Evolutionary conservation across 1,140 invertebrate genomes (phyloP).

Genomic region (Macrobrachium nipponense): DNA sequence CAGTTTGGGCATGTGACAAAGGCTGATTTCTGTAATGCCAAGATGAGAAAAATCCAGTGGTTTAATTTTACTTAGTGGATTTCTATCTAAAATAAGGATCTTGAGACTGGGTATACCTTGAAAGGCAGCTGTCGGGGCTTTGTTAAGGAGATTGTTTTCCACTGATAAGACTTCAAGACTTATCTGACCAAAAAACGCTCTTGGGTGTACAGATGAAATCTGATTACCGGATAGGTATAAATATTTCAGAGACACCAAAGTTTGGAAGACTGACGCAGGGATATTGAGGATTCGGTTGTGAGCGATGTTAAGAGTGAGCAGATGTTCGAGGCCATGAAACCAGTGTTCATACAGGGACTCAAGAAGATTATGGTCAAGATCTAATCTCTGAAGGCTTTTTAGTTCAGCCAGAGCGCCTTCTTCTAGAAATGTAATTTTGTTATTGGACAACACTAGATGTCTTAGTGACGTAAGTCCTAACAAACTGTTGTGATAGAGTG

Average conservation of each 20-base stretch:
- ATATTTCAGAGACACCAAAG: constrained; percentile 59
- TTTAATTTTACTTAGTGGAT: constrained; percentile 66
- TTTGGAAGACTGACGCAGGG: constrained; percentile 65
- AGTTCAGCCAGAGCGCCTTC: constrained; percentile 64
- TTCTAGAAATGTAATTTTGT: constrained; percentile 65
- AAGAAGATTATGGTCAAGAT: constrained; percentile 65
- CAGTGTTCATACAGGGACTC: constrained; percentile 66
- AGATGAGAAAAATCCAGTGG: constrained; percentile 67
- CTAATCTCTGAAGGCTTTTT: constrained; percentile 55
- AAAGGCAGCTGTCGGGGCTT: constrained; percentile 62
- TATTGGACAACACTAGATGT: constrained; percentile 65
- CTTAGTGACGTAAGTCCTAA: constrained; percentile 63
- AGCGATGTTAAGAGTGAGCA: constrained; percentile 64
- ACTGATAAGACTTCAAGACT: constrained; percentile 63
- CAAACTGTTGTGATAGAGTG: constrained; percentile 65
- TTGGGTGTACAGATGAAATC: constrained; percentile 64
- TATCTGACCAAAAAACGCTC: constrained; percentile 66
- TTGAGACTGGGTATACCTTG: constrained; percentile 63
- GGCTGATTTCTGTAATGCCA: constrained; percentile 66
- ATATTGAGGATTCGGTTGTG: constrained; percentile 66
- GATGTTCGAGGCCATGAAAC: constrained; percentile 64
- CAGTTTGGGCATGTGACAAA: constrained; percentile 68
- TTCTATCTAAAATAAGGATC: constrained; percentile 64
- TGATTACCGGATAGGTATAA: constrained; percentile 65
- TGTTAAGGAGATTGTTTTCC: constrained; percentile 65